These are phyloP conservation scores for Eugnorisma glareosa DNA, from an alignment of 2,888 invertebrate genomes.

Conservation along the genomic window DNA sequence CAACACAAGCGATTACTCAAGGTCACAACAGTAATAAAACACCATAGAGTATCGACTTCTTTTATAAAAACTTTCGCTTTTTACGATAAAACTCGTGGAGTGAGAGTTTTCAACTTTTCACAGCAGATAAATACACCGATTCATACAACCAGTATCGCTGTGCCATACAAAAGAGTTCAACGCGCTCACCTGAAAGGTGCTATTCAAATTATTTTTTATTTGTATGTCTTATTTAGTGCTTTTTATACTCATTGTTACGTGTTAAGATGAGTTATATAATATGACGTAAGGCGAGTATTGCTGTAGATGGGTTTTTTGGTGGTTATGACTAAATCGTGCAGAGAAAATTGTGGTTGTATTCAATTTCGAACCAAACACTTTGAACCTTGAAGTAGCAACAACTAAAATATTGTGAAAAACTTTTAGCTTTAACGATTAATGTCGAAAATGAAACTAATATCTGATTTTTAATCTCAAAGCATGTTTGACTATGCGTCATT, in stretches of 20 bases:
- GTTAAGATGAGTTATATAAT: constrained; percentile 33
- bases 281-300: constrained; percentile 3
- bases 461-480: not conserved
- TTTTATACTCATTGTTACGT: constrained; percentile 24
- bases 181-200: constrained; percentile 43
- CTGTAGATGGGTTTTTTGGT: constrained; percentile 29
- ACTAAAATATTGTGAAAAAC: not conserved
- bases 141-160: not conserved
- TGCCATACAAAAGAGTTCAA: constrained; percentile 72
- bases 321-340: constrained; percentile 29
- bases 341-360: constrained; percentile 32
- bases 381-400: not conserved
- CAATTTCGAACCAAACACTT: not conserved
- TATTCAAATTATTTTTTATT: constrained; percentile 26
- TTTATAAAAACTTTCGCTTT: constrained; percentile 59
- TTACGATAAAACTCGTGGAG: constrained; percentile 23
- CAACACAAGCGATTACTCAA: constrained; percentile 40
- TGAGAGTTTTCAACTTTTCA: constrained; percentile 54
- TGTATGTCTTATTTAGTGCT: constrained; percentile 1
- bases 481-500: constrained; percentile 9
- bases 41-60: constrained; percentile 16
- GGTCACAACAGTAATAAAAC: constrained; percentile 34
- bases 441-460: not conserved
- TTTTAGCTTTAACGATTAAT: not conserved
- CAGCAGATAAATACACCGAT: constrained; percentile 14